Percentiles rank a stretch among this genome's conserved stretches.
phyloP scores from a whole-genome alignment of 2,113 vertebrate genomes.

The Pachypanchax playfairii region DNA sequence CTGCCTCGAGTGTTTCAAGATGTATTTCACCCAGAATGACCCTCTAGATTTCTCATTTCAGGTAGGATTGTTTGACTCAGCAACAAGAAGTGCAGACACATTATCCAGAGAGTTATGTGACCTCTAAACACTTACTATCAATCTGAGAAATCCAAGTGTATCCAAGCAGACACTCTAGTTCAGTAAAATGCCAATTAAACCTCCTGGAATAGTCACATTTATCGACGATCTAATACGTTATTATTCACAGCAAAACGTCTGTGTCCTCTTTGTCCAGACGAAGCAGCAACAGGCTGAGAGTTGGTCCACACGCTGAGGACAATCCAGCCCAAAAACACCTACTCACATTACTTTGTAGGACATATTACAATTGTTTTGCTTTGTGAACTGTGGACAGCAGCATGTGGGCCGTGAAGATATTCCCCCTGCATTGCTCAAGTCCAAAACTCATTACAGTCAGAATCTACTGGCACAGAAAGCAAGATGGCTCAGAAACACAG shows the following conservation, averaged over 20 bases:
- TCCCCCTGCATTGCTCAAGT: slow-evolving; percentile 48
- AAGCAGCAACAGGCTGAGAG: no score
- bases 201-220: background rate
- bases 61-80: slow-evolving; percentile 45
- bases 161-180: slow-evolving; percentile 14
- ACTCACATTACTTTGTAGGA: no score
- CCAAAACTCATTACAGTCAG: slow-evolving; percentile 63
- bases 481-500: slow-evolving; percentile 50
- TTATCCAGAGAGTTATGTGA: slow-evolving; percentile 25
- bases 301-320: background rate
- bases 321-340: background rate
- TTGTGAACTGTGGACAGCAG: slow-evolving; percentile 61
- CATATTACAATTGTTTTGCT: slow-evolving; percentile 59
- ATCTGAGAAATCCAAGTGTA: slow-evolving; percentile 25
- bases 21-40: slow-evolving; percentile 39
- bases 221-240: no score
- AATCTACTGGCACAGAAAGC: slow-evolving; percentile 57
- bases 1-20: slow-evolving; percentile 9
- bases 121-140: slow-evolving; percentile 30
- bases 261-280: no score
- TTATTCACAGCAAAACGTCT: no score
- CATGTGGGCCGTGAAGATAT: slow-evolving; percentile 53
- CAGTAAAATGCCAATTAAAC: slow-evolving; percentile 1
- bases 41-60: slow-evolving; percentile 28
- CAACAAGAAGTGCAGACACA: slow-evolving; percentile 25